These are phyloP conservation scores for Eulemur coronatus DNA, from an alignment of 2,797 vertebrate genomes.

Conservation along the genomic window DNA sequence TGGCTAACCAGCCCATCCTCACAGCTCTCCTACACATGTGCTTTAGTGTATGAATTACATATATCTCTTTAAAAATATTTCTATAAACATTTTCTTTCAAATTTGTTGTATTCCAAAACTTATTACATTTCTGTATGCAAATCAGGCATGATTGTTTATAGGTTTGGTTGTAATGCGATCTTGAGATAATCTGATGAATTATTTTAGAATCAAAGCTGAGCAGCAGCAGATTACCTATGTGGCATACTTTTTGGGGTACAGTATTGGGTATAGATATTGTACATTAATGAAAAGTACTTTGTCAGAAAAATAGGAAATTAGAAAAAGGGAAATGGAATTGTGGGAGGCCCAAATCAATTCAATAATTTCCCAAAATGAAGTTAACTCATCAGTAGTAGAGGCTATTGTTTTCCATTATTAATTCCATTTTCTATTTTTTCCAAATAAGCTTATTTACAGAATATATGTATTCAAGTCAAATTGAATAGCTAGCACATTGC, in stretches of 20 bases:
- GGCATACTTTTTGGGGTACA: neutral
- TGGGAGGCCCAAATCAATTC: neutral
- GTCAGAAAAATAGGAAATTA: neutral
- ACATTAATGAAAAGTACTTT: neutral
- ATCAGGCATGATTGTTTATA: neutral
- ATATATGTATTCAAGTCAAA: neutral
- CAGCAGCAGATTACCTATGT: neutral
- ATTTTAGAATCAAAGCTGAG: neutral
- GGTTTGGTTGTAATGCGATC: neutral
- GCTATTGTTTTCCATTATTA: neutral
- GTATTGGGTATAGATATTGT: neutral
- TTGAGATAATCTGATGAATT: neutral
- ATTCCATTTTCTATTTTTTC: neutral
- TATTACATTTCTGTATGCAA: neutral
- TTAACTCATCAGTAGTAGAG: neutral
- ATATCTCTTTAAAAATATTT: neutral
- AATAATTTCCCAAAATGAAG: neutral
- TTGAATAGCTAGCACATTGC: neutral
- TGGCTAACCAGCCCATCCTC: neutral
- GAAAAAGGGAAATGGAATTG: neutral
- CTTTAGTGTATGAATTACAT: neutral
- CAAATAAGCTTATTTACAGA: neutral
- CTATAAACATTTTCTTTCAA: neutral
- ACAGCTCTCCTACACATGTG: neutral
- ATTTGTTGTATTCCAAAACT: neutral